Evolutionary conservation across 1,140 invertebrate genomes (phyloP), one percentile per base, ranked within the genome.

Genomic region (Rhyzopertha dominica): DNA sequence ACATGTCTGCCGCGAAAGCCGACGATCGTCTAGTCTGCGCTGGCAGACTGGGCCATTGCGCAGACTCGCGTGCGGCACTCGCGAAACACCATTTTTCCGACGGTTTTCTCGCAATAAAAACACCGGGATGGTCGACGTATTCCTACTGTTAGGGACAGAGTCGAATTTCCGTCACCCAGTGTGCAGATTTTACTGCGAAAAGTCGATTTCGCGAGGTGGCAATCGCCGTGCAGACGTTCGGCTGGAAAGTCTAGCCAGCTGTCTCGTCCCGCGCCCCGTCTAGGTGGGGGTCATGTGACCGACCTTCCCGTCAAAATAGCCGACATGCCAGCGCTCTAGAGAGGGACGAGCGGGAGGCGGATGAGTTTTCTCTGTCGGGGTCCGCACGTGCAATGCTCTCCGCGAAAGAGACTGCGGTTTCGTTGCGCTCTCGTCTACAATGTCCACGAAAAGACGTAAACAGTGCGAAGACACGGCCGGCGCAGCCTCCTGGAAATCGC

Each of bases 221-320:
- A 40, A 30, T 40, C 45, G 41, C 36, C 38, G 38, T 36, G 45
- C 50, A 48, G 35, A 38, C 35, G 35, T 26, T 49, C 41, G 47
- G 53, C n/a, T 48, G 46, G 56, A 56, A 56, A 58, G 56, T 58
- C 56, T 58, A 58, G 57, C 53, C 56, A 45, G 54, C 22, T 28
- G 24, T 37, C 35, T 44, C 52, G 37, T 46, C 28, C 43, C 43
- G 34, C 37, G 29, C 48, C 41, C 53, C 53, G 45, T 44, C 48
- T 41, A 13, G 40, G 32, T 31, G 52, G 30, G 39, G 41, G 43
- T 62, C 73, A 75, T 73, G 73, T 76, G 74, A 76, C 68, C 78
- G 78, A 80, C 78, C 77, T 81, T 79, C 80, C 78, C 78, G 79
- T 82, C 79, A 82, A 80, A 82, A 82, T 80, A 82, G 76, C 75